phyloP scores from a whole-genome alignment of 1,140 invertebrate genomes.

The Lasioglossum baleicum region DNA sequence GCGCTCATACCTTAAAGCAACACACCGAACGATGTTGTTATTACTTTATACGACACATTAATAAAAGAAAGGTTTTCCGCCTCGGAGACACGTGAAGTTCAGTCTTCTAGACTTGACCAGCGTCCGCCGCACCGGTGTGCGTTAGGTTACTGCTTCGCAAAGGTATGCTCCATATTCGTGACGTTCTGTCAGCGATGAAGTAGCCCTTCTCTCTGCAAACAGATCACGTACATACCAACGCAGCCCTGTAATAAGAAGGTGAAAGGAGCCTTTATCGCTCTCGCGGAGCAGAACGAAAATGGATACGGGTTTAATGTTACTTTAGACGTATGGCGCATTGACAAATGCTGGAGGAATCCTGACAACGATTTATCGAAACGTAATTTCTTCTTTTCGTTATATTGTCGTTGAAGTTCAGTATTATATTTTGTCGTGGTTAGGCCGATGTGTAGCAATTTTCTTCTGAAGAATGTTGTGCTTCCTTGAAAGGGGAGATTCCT shows the following conservation, averaged over 20 bases:
- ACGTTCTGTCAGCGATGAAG: conserved; percentile 4
- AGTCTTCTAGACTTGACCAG: neutral
- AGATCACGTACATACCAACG: conserved; percentile 30
- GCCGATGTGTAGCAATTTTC: too few species aligned
- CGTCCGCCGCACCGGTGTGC: neutral
- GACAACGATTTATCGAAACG: neutral
- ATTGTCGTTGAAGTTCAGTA: too few species aligned
- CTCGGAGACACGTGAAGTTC: neutral
- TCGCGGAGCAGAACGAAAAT: conserved; percentile 7
- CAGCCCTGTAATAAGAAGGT: neutral
- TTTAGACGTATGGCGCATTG: neutral
- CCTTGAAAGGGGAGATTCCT: too few species aligned
- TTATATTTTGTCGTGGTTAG: too few species aligned
- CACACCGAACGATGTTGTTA: neutral
- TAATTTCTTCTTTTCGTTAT: neutral
- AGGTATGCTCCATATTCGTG: conserved; percentile 1
- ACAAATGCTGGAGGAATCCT: neutral
- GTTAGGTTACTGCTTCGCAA: neutral
- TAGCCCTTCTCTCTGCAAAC: conserved; percentile 10
- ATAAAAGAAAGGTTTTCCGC: neutral
- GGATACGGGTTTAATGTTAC: neutral
- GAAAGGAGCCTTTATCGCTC: conserved; percentile 20
- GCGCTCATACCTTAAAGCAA: neutral
- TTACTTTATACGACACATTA: conserved; percentile 6
- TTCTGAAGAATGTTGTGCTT: too few species aligned